A percentile compares a stretch with the other conserved stretches of the same genome.
phyloP scores from a whole-genome alignment of 2,888 invertebrate genomes.

The Mechanitis messenoides region DNA sequence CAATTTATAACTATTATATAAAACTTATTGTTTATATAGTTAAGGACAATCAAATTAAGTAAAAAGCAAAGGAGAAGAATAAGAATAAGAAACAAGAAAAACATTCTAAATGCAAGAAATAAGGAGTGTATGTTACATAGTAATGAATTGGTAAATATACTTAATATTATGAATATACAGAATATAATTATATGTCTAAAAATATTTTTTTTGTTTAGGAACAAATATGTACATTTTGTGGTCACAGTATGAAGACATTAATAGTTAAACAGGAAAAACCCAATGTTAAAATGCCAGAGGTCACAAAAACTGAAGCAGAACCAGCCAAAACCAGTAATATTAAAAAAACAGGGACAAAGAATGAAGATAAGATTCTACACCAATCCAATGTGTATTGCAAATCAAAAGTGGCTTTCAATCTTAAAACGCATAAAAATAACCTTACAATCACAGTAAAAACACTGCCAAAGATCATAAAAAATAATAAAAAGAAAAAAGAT shows the following conservation, averaged over 20 bases:
- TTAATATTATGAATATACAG: not conserved
- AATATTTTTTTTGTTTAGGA: constrained; percentile 43
- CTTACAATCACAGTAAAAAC: constrained; percentile 39
- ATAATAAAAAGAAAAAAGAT: constrained; percentile 65
- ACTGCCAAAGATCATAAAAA: constrained; percentile 54
- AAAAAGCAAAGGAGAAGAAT: constrained; percentile 48
- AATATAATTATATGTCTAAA: constrained; percentile 5
- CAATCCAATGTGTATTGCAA: constrained; percentile 54
- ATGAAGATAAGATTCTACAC: constrained; percentile 7
- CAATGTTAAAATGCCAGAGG: constrained; percentile 3
- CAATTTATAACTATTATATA: too few species aligned
- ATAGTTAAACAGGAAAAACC: constrained; percentile 42
- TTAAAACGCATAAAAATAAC: constrained; percentile 54
- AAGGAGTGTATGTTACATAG: constrained; percentile 39
- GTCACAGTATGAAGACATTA: constrained; percentile 38
- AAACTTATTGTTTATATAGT: constrained; percentile 37
- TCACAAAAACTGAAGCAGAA: constrained; percentile 9
- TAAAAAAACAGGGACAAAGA: constrained; percentile 6
- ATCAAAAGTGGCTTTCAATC: constrained; percentile 55
- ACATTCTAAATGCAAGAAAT: constrained; percentile 29
- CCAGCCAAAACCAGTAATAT: not conserved
- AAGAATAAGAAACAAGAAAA: constrained; percentile 38
- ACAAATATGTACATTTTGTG: constrained; percentile 57
- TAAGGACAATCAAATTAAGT: constrained; percentile 44
- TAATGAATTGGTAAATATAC: constrained; percentile 53